phyloP scores from a whole-genome alignment of 1,140 invertebrate genomes.

The Ctenoplectra terminalis region DNA sequence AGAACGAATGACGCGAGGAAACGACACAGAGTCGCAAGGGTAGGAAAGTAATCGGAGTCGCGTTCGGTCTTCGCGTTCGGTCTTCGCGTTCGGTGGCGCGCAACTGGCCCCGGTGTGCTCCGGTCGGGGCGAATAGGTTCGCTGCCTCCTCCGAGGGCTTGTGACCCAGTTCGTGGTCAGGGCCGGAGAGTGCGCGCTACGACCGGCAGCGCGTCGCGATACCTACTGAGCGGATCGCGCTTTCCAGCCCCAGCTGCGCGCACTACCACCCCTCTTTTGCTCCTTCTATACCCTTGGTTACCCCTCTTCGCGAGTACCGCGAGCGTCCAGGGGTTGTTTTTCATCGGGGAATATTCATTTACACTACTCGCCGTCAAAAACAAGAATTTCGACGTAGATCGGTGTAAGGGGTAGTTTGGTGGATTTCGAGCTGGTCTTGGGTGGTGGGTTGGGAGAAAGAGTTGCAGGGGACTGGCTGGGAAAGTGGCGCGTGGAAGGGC shows the following conservation, averaged over 20 bases:
- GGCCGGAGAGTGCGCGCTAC: constrained; percentile 75
- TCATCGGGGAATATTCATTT: too few relatives aligned
- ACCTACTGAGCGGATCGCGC: constrained; percentile 64
- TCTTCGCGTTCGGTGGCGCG: constrained; percentile 50
- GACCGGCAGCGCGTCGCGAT: constrained; percentile 74
- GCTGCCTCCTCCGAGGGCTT: constrained; percentile 56
- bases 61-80: too few relatives aligned
- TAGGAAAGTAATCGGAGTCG: neutral
- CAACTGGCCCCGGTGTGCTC: constrained; percentile 53
- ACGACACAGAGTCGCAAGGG: neutral
- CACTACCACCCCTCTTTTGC: constrained; percentile 32
- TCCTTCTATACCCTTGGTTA: neutral
- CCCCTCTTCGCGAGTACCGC: constrained; percentile 4
- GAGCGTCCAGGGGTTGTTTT: neutral
- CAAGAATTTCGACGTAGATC: too few relatives aligned
- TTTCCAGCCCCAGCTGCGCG: constrained; percentile 59
- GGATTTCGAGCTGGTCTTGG: too few relatives aligned
- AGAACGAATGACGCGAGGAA: too few relatives aligned
- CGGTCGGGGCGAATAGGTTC: constrained; percentile 41
- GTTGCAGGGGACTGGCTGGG: too few relatives aligned
- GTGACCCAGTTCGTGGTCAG: constrained; percentile 61
- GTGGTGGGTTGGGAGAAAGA: too few relatives aligned
- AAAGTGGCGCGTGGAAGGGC: neutral
- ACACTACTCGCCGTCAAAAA: too few relatives aligned
- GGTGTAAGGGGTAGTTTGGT: too few relatives aligned